These are phyloP conservation scores for Dryadula phaetusa DNA, from an alignment of 2,888 invertebrate genomes.

Conservation along the genomic window DNA sequence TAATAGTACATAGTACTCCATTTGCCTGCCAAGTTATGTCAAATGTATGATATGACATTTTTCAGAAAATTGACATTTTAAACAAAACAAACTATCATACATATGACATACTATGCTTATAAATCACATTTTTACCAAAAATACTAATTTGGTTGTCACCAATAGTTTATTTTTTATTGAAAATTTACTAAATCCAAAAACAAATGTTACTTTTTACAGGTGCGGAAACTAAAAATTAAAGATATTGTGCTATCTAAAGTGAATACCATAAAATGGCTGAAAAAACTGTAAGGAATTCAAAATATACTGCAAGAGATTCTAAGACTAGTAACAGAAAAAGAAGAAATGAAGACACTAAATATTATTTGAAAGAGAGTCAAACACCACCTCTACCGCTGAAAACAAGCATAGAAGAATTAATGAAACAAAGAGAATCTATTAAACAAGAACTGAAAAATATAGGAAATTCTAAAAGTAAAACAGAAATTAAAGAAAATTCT, in stretches of 20 bases:
- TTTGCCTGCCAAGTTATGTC: slow-evolving; percentile 55
- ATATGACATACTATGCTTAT: slow-evolving; percentile 50
- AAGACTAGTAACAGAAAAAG: slow-evolving; percentile 57
- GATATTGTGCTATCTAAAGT: slow-evolving; percentile 46
- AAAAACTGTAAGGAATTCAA: slow-evolving; percentile 54
- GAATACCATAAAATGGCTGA: slow-evolving; percentile 58
- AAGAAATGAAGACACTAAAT: slow-evolving; percentile 48
- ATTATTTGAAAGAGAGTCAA: slow-evolving; percentile 58
- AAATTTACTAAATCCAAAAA: slow-evolving; percentile 41
- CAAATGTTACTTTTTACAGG: slow-evolving; percentile 64
- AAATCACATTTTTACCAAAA: slow-evolving; percentile 37
- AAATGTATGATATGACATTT: slow-evolving; percentile 63
- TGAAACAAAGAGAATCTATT: slow-evolving; percentile 67
- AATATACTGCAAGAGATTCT: slow-evolving; percentile 55
- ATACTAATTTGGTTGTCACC: slow-evolving; percentile 36
- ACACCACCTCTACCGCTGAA: slow-evolving; percentile 71
- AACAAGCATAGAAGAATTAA: slow-evolving; percentile 66
- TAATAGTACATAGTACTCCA: slow-evolving; percentile 69
- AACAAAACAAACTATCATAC: slow-evolving; percentile 46
- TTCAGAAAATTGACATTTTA: slow-evolving; percentile 28
- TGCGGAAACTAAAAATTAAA: slow-evolving; percentile 42
- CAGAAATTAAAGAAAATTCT: slow-evolving; percentile 46
- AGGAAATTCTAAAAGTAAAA: slow-evolving; percentile 52
- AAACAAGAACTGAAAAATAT: slow-evolving; percentile 67
- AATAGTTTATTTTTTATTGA: slow-evolving; percentile 28